Evolutionary conservation across 92 coral and sea anemone species (phyloP).

Genomic region (Isaurus tuberculatus): DNA sequence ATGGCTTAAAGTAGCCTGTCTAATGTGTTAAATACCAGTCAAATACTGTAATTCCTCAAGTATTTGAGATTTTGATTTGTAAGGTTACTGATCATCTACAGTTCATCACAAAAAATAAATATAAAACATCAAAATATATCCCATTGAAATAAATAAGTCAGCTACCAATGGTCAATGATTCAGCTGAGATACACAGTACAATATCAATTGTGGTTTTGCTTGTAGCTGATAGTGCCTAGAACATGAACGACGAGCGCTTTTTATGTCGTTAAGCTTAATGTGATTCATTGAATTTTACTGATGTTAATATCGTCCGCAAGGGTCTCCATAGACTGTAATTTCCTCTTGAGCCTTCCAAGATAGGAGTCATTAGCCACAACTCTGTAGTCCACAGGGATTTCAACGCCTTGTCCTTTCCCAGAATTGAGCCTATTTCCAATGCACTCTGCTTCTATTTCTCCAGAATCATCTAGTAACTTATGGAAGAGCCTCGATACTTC

Average conservation of each 20-base stretch:
- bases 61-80: too few species aligned
- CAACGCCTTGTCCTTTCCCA: slow-evolving; percentile 47
- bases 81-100: too few species aligned
- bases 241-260: not conserved
- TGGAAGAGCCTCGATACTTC: slow-evolving; percentile 40
- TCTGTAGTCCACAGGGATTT: slow-evolving; percentile 52
- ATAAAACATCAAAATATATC: too few species aligned
- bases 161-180: too few species aligned
- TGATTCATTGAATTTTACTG: not conserved
- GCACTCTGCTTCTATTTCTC: slow-evolving; percentile 47
- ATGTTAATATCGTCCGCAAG: slow-evolving; percentile 9
- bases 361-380: slow-evolving; percentile 27
- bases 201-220: not conserved
- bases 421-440: slow-evolving; percentile 45
- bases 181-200: too few species aligned
- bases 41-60: too few species aligned
- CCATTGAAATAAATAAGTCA: too few species aligned
- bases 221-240: not conserved
- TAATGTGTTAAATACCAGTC: too few species aligned
- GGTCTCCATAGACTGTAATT: slow-evolving; percentile 42
- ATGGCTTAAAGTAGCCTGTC: too few species aligned
- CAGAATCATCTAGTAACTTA: slow-evolving; percentile 37
- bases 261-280: not conserved
- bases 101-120: too few species aligned
- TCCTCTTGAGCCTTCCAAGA: slow-evolving; percentile 38